Base-by-base conservation (phyloP, 2,888 invertebrate genomes). In the Eristalis pertinax region DNA sequence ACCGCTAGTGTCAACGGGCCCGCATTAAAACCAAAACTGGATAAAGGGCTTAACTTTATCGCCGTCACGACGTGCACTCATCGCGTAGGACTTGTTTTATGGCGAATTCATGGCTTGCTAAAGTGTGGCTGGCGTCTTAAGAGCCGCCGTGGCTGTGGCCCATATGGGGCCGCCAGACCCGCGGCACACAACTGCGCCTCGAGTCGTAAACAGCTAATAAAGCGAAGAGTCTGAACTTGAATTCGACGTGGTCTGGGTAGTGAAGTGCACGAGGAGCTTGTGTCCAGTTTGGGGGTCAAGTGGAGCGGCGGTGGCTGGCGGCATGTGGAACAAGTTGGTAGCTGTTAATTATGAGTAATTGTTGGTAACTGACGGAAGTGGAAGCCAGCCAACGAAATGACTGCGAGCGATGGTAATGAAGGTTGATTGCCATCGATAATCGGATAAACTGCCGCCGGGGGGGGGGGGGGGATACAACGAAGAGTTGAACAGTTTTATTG, bases 201-300 rank as follows among this genome's bases (percentile, higher is more conserved):
- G 19, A 35, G 56, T 72, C 72, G 64, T 78, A 78, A 78, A 78
- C 78, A 70, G 69, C 56, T 64, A 78, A 78, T 78, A 70, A 72
- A 72, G 41, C 58, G 58, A 22, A 29, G 63, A 69, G 50, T 35
- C 24, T 78, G 78, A 78, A 72, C 70, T 78, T 72, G 70, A 78
- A 72, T 72, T 11, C 60, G 60, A 15, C 26, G 15, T 13, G 60
- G 13, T 26, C 11, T 29, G 4, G n/a, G 13, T 7, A 24, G 26
- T 1, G 26, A 11, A 19, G 26, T 13, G 26, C 26, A 13, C 13
- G 26, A 1, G 60, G 24, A 11, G 26, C 50, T 10, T 50, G 19
- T 19, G 19, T 19, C 8, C 50, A 19, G 50, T 19, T n/a, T 77
- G 69, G 56, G 77, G 69, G 77, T 77, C 69, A 77, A 77, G 77